phyloP scores from a whole-genome alignment of 2,113 vertebrate species.

The Neogobius melanostomus region DNA sequence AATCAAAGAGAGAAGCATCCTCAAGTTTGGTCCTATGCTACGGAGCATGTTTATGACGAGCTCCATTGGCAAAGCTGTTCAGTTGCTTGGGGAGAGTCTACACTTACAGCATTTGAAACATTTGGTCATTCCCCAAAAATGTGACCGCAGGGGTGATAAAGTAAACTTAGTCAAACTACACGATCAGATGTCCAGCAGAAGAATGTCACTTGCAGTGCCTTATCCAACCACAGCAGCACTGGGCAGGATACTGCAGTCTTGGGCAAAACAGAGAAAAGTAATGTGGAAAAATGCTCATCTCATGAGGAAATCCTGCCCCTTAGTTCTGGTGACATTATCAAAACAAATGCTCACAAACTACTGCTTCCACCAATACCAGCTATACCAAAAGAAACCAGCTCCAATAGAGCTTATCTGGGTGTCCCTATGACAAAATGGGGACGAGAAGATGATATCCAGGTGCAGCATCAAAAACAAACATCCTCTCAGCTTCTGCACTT shows the following conservation, averaged over 20 bases:
- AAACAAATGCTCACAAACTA: conserved; percentile 23
- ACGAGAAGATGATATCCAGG: conserved; percentile 33
- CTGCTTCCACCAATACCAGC: conserved; percentile 28
- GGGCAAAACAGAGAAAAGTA: not conserved
- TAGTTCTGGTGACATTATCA: conserved; percentile 11
- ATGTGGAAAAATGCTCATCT: conserved; percentile 27
- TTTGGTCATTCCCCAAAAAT: conserved; percentile 17
- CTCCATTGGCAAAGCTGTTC: conserved; percentile 53
- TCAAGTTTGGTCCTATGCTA: conserved; percentile 59
- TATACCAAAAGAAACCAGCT: conserved; percentile 22
- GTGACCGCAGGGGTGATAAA: not conserved
- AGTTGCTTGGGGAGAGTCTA: conserved; percentile 39
- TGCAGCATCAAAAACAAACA: conserved; percentile 74
- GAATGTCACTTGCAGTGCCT: conserved; percentile 13
- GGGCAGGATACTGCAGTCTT: conserved; percentile 17
- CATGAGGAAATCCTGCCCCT: conserved; percentile 15
- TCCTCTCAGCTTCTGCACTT: conserved; percentile 69
- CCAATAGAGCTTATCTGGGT: conserved; percentile 17
- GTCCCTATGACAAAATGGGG: conserved; percentile 29
- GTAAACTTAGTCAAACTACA: not conserved
- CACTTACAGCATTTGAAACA: conserved; percentile 36
- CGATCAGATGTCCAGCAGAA: conserved; percentile 15
- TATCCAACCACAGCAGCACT: conserved; percentile 9
- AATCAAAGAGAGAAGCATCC: conserved; percentile 6
- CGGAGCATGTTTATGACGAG: conserved; percentile 41